These are phyloP conservation scores for Crotalus tigris DNA, from an alignment of 2,113 vertebrate genomes.

Conservation along the genomic window DNA sequence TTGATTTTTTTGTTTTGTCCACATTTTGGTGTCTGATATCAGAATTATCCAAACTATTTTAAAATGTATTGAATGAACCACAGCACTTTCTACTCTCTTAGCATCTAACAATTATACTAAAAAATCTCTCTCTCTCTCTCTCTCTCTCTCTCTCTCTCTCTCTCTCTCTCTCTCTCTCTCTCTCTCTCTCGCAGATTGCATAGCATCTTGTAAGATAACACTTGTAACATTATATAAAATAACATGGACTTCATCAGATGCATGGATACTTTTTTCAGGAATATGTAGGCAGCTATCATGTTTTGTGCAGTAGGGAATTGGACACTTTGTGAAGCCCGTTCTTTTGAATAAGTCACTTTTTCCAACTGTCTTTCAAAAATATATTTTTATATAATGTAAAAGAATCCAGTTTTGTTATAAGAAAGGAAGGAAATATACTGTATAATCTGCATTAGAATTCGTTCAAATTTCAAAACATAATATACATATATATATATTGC, in stretches of 20 bases:
- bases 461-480: background rate
- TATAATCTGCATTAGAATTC: background rate
- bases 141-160: no score
- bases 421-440: background rate
- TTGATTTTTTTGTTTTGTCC: background rate
- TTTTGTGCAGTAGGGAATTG: background rate
- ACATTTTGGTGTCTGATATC: background rate
- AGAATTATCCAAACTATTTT: background rate
- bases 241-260: no score
- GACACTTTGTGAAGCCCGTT: background rate
- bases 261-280: no score
- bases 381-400: no score
- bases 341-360: background rate
- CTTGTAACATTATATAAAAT: no score
- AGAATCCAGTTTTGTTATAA: background rate
- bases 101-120: background rate
- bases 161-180: no score
- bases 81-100: background rate
- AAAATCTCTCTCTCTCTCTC: no score
- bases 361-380: no score
- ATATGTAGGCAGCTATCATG: no score
- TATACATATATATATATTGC: background rate
- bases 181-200: background rate
- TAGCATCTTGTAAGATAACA: background rate
- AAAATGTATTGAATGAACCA: background rate